phyloP scores from a whole-genome alignment of 1,140 invertebrate species.

The Zophobas morio region DNA sequence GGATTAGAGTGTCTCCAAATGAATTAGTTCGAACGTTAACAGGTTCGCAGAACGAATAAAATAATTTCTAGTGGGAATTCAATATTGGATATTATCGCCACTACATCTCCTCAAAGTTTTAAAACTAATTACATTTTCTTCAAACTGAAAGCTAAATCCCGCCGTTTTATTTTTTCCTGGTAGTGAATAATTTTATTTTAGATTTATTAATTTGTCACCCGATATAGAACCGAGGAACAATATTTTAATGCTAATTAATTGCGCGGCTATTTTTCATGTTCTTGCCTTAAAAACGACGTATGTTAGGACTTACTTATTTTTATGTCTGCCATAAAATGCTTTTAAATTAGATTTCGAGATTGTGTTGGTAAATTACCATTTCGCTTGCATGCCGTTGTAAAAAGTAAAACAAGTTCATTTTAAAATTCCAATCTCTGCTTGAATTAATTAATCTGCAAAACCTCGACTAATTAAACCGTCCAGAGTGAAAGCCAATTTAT shows the following conservation, averaged over 20 bases:
- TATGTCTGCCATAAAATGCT: conserved; percentile 20
- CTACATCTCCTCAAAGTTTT: neutral
- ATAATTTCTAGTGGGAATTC: neutral
- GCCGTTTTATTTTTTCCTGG: neutral
- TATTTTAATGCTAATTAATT: neutral
- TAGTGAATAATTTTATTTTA: neutral
- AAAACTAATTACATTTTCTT: neutral
- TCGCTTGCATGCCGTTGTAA: conserved; percentile 38
- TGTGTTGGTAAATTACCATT: conserved; percentile 40
- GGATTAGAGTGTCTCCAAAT: conserved; percentile 16
- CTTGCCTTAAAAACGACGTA: conserved; percentile 10
- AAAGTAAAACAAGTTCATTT: conserved; percentile 42
- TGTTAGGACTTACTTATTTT: conserved; percentile 31
- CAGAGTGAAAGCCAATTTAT: conserved; percentile 38
- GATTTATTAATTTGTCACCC: neutral
- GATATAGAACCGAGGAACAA: neutral
- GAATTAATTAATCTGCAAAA: conserved; percentile 42
- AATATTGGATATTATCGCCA: no score
- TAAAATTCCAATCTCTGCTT: conserved; percentile 43
- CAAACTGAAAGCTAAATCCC: no score
- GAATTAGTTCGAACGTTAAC: conserved; percentile 11
- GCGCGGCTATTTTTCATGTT: neutral
- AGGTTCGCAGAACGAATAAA: conserved; percentile 3
- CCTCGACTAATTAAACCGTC: conserved; percentile 38
- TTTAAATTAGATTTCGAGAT: conserved; percentile 37